Evolutionary conservation across 2,888 invertebrate genomes (phyloP), one percentile per base, ranked within the genome.

Genomic region (Embidobia sp.): DNA sequence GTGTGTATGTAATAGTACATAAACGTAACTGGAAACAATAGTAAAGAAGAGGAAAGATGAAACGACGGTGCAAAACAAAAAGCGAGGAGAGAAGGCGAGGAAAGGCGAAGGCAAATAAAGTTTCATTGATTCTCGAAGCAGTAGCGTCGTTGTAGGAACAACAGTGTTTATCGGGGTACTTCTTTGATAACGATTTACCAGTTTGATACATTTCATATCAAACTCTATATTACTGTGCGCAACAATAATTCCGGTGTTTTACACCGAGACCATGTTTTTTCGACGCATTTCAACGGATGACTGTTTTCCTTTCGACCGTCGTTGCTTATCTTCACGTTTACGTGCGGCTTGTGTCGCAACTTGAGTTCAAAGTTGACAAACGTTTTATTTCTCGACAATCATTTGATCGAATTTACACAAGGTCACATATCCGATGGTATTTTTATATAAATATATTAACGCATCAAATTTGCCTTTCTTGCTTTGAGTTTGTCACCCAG

Each of bases 191-290:
- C 72, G 40, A 72, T 77, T 72, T 77, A 72, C 61, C 70, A 67
- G 77, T 66, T 76, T 77, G 77, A 72, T 77, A 77, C 72, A 53
- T 70, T 77, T 72, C 77, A 72, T 77, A 77, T 77, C 70, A 72
- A 66, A 63, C 73, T 73, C 67, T 75, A 63, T 75, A 74, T 74
- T 66, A 75, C 67, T 75, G 73, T 73, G 73, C 73, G 37, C 49
- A 77, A 77, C 69, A 69, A 73, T 73, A 73, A 69, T 73, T 63
- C 53, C 35, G 57, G 31, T 8, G 51, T 46, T 19, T 13, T 13
- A 5, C 18, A 40, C 15, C 33, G 42, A 13, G 3, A 33, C 69
- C 53, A 27, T 15, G 22, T 53, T 51, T 66, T 59, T 66, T 66
- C 59, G 61, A 70, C 59, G 64, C 46, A 29, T 76, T 77, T 72